Conservation (phyloP, 1,140 invertebrate species). For the Nephotettix cincticeps region DNA sequence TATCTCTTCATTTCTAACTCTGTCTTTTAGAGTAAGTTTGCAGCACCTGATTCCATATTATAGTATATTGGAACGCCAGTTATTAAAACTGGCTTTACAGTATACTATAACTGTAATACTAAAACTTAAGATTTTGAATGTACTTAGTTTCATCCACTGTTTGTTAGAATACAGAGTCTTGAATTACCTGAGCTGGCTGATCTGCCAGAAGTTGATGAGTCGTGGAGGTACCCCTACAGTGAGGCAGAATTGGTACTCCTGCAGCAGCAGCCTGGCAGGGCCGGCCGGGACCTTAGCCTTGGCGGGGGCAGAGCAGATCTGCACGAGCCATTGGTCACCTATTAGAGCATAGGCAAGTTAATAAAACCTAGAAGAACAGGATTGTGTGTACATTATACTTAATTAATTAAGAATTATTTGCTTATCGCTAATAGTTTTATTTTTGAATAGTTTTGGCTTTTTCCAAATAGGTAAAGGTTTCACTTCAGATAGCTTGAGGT, state of each 20-base stretch:
- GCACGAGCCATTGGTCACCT: conserved; percentile 77
- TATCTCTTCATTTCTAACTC: too few species aligned
- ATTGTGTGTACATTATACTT: background rate
- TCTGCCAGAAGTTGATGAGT: conserved; percentile 74
- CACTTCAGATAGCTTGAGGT: too few species aligned
- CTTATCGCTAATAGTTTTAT: background rate
- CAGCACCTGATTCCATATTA: too few species aligned
- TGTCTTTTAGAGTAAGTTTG: too few species aligned
- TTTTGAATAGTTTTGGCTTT: too few species aligned
- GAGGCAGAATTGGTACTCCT: conserved; percentile 76
- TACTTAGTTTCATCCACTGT: too few species aligned
- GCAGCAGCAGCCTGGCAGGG: conserved; percentile 76
- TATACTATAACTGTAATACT: too few species aligned
- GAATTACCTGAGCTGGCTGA: conserved; percentile 65
- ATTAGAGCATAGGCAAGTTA: background rate
- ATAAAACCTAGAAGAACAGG: background rate
- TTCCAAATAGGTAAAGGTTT: too few species aligned
- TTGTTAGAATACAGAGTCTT: too few species aligned
- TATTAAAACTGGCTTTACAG: too few species aligned
- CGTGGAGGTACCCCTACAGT: conserved; percentile 77
- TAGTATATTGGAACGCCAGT: too few species aligned
- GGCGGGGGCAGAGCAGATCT: conserved; percentile 71
- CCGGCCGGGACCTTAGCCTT: conserved; percentile 70
- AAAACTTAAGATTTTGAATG: too few species aligned
- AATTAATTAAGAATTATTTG: background rate